A percentile compares a stretch with the other conserved stretches of the same genome.
These are phyloP conservation scores for Gryllus longicercus DNA, from an alignment of 2,888 invertebrate genomes.

Conservation along the genomic window DNA sequence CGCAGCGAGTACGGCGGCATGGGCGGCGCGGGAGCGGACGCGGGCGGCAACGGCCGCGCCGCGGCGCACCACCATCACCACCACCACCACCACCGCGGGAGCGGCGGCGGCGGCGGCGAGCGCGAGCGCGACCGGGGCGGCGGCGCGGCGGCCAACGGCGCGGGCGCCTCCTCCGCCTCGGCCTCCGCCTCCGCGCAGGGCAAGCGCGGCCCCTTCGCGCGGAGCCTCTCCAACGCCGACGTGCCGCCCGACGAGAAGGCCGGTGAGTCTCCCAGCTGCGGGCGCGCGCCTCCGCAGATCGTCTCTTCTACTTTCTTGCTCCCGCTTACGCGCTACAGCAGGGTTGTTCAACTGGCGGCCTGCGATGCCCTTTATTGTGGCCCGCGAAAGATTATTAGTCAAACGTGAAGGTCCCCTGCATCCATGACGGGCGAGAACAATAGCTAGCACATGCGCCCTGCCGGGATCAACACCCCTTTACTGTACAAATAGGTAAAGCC, in stretches of 20 bases:
- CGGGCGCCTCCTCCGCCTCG: constrained; percentile 31
- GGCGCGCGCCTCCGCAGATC: no score
- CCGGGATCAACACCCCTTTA: no score
- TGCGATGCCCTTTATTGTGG: no score
- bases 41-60: background rate
- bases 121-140: constrained; percentile 40
- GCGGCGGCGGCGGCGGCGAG: constrained; percentile 44
- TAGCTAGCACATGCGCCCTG: no score
- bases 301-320: no score
- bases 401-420: no score
- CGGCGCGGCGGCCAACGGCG: constrained; percentile 28
- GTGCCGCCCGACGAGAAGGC: constrained; percentile 81
- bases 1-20: background rate
- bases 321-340: no score
- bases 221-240: constrained; percentile 78
- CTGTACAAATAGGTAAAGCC: no score
- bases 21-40: background rate
- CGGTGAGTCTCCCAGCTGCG: constrained; percentile 51
- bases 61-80: background rate
- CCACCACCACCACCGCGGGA: constrained; percentile 47
- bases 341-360: no score
- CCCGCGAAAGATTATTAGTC: no score
- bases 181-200: constrained; percentile 49
- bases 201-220: constrained; percentile 57
- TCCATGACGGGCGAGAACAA: no score